Evolutionary conservation across 2,797 vertebrate genomes (phyloP), one percentile per base, ranked within the genome.

Genomic region (Coranthus polyacanthus): DNA sequence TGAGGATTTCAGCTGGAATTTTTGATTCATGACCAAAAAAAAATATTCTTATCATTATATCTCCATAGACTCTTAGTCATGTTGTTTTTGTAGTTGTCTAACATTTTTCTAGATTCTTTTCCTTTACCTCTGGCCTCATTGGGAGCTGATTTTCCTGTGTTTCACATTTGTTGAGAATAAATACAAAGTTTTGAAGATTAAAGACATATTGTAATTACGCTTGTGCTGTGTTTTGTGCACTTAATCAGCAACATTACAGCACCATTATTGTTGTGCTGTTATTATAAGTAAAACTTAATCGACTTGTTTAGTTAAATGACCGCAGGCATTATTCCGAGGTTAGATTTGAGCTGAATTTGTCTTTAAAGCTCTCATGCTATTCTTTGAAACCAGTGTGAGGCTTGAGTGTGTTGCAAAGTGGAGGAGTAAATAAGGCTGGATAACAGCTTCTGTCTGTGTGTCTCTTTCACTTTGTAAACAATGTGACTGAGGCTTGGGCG

Each of bases 371-470:
- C 34, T 58, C 3, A 8, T 42, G 52, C 16, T 51, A 61, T 51
- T 56, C 42, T 56, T 41, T 38, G 38, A 24, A 51, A 57, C 63
- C 44, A 26, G 60, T 67, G 38, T 56, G 32, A 49, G 54, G 59
- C 45, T 41, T 47, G 72, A 75, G 61, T 59, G 74, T 72, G 82
- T 58, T 78, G 68, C 61, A 71, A 67, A 80, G 80, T 72, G 45
- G 57, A 78, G 75, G 87, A 87, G 87, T 92, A 91, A 93, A 92
- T 90, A 90, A 85, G 84, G 71, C 85, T 83, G 73, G 82, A 85
- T 92, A 91, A 92, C 88, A 91, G 83, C 88, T 86, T 88, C 86
- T 89, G 85, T 90, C 90, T 91, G 84, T 63, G 78, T 86, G 90
- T 92, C 92, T 90, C 87, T 89, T 91, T 84, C 66, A 82, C 82